Conservation (phyloP, 1,140 invertebrate genomes). For the Aradophagus sp. region DNA sequence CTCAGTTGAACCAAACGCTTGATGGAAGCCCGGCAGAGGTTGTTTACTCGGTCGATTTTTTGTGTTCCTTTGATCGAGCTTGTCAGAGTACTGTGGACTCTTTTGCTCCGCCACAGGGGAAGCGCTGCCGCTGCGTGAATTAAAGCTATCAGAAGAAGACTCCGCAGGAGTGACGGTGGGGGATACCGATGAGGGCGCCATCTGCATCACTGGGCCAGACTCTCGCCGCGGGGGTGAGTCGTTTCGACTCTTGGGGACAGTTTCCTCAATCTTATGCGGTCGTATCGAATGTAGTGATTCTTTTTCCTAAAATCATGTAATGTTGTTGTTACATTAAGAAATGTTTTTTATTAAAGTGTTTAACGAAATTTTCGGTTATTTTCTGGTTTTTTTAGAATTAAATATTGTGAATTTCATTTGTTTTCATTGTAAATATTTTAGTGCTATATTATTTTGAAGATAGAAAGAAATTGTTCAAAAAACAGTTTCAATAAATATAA, state of each 20-base stretch:
- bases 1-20: conserved; percentile 85
- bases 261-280: conserved; percentile 19
- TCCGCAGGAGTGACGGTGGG: conserved; percentile 35
- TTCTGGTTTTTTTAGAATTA: too few species aligned
- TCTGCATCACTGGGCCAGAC: background rate
- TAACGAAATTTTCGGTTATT: too few species aligned
- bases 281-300: conserved; percentile 6
- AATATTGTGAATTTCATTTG: too few species aligned
- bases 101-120: conserved; percentile 29
- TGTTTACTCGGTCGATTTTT: conserved; percentile 58
- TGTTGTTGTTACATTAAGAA: too few species aligned
- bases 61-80: conserved; percentile 54
- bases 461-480: too few species aligned
- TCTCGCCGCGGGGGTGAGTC: conserved; percentile 9
- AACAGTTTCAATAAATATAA: too few species aligned
- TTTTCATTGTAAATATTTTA: too few species aligned
- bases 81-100: conserved; percentile 41
- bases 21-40: conserved; percentile 83
- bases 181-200: conserved; percentile 33
- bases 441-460: too few species aligned
- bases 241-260: conserved; percentile 4
- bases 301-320: conserved; percentile 33
- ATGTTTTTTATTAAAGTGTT: too few species aligned
- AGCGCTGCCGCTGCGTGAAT: conserved; percentile 37
- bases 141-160: conserved; percentile 41